Evolutionary conservation across 1,140 invertebrate species (phyloP).

Genomic region (Cherax destructor): DNA sequence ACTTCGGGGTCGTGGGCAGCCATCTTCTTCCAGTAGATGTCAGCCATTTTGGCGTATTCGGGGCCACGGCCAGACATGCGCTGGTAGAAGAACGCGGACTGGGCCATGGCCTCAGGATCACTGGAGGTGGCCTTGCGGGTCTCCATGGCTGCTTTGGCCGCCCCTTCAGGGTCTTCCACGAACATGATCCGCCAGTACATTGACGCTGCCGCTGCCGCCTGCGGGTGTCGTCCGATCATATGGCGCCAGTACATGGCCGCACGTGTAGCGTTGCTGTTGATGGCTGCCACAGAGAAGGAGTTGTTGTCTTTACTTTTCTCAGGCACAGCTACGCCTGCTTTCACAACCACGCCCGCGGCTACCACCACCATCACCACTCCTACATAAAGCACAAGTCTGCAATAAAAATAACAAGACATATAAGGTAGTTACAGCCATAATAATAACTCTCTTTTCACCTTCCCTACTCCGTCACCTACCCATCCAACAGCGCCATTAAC

Average conservation of each 20-base stretch:
- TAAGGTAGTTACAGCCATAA: not conserved
- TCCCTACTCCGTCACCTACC: constrained; percentile 7
- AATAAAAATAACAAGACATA: not conserved
- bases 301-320: not conserved
- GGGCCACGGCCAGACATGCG: constrained; percentile 2
- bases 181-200: constrained; percentile 70
- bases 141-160: constrained; percentile 61
- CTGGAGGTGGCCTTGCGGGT: constrained; percentile 56
- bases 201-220: constrained; percentile 58
- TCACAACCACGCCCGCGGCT: not conserved
- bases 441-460: not conserved
- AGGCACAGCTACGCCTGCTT: not conserved
- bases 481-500: too few species aligned
- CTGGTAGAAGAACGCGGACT: constrained; percentile 40
- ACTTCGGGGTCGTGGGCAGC: constrained; percentile 70
- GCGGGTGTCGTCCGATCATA: constrained; percentile 60
- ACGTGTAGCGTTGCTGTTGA: constrained; percentile 62
- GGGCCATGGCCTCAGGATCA: constrained; percentile 66
- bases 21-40: constrained; percentile 66
- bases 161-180: constrained; percentile 46
- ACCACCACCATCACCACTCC: too few species aligned
- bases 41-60: constrained; percentile 17
- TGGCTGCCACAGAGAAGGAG: not conserved
- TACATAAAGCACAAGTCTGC: not conserved
- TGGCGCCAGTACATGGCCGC: constrained; percentile 68